Evolutionary conservation across 2,113 vertebrate species (phyloP), one percentile per base, ranked within the genome.

Genomic region (Otocyon megalotis): DNA sequence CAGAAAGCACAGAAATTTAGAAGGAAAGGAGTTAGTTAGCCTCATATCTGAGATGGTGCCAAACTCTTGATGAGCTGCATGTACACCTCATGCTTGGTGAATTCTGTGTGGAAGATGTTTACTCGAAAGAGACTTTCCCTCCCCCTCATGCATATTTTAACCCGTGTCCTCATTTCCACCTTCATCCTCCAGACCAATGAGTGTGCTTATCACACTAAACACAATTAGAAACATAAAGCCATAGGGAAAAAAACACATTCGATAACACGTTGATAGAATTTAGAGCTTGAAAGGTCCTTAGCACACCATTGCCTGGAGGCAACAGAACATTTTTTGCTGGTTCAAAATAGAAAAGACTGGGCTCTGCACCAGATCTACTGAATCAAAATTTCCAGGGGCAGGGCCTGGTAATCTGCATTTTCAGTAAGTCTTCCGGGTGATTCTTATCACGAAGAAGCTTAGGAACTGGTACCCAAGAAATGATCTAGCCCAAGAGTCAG

Each of bases 11-110:
- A n/a, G 11, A 20, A 3, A 53, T 80, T 22, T 35, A 11, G 8
- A n/a, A 62, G 54, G 48, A 37, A 26, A 0, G 0, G 16, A 3
- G 26, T 3, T 28, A 3, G 26, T 3, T 28, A 2, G 26, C 43
- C 80, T 87, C n/a, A 17, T 30, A 58, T n/a, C 74, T 8, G 24
- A 83, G 72, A 8, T 1, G 11, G 53, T 4, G 71, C 76, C 58
- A 3, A 9, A 0, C 4, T 43, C 54, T 35, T 13, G 7, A 35
- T 3, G 4, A 37, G 71, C 62, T 32, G 2, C 85, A 6, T 0
- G 63, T 10, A 2, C 24, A 8, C 4, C 13, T 35, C 43, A 24
- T 14, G 20, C 60, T 74, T 22, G 8, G 26, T 17, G 62, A 37
- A 22, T 56, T 67, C 1, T 4, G 8, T 12, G 17, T 14, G 54